Base-by-base conservation (phyloP, 2,888 invertebrate species). In the Phlogophora meticulosa region DNA sequence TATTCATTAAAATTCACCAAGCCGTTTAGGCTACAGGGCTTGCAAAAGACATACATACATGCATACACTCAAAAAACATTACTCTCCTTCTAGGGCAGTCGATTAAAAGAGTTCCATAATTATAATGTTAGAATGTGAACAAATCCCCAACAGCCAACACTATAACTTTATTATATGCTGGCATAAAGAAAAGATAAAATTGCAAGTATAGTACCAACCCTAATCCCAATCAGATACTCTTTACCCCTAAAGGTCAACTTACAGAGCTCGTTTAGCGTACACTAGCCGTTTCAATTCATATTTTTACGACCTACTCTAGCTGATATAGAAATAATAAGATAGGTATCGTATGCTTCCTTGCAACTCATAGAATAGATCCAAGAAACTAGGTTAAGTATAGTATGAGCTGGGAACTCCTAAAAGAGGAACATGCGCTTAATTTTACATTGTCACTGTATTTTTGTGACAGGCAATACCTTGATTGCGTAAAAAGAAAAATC, bases 331-430 rank as follows among this genome's bases (percentile, higher is more conserved):
- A 73, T 78, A 78, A 78, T 73, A 74, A 57, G 74, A 73, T 75
- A 58, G 61, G 57, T 77, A 59, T 58, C 53, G 32, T 36, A 48
- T 52, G 53, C 48, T 64, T 49, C 40, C 58, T 48, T 72, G 49
- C 56, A 75, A 58, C 38, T 40, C 65, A 42, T 79, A 78, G 77
- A 79, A 77, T 65, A 68, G 49, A 65, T 70, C 59, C 49, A n/a
- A 32, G 62, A 52, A 76, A 73, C 48, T 77, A 22, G 73, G 77
- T 76, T 80, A 76, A 79, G 80, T 72, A 67, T 45, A 65, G 51
- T 32, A 57, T 53, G 61, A 49, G 52, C 66, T 62, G 24, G 60
- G 62, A 78, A 66, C 62, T 62, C 49, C 10, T 78, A 48, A 45
- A 55, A 61, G n/a, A n/a, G 48, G 22, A 48, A 61, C 51, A 15